Evolutionary conservation across 1,140 invertebrate species (phyloP).

Genomic region (Kradibia gibbosae): DNA sequence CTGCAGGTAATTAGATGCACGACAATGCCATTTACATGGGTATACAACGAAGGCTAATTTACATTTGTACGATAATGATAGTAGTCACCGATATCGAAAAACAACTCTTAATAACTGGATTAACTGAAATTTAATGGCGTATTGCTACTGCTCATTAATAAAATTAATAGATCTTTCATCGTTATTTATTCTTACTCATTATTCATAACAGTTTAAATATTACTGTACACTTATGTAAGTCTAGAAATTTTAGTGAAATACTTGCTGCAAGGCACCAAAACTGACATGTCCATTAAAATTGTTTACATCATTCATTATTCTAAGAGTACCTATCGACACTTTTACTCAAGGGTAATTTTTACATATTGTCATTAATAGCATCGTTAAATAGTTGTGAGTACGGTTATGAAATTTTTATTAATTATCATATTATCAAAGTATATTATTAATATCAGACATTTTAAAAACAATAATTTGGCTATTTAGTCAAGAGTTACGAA

Average conservation of each 20-base stretch:
- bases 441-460: background rate
- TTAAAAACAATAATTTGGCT: background rate
- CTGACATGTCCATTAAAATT: conserved; percentile 23
- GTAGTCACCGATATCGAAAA: conserved; percentile 49
- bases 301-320: conserved; percentile 36
- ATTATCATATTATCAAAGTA: background rate
- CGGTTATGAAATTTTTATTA: background rate
- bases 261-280: conserved; percentile 50
- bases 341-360: background rate
- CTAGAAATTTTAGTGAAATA: conserved; percentile 46
- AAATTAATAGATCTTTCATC: conserved; percentile 28
- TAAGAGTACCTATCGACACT: conserved; percentile 30
- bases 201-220: conserved; percentile 15
- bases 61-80: conserved; percentile 33
- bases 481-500: conserved; percentile 9
- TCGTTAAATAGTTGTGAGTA: background rate
- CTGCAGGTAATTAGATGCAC: conserved; percentile 39
- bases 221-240: conserved; percentile 35
- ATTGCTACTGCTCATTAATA: conserved; percentile 17
- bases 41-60: conserved; percentile 44
- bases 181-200: background rate
- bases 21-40: conserved; percentile 25
- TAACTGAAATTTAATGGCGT: conserved; percentile 29
- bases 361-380: background rate
- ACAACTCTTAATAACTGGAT: conserved; percentile 30